Evolutionary conservation across 2,113 vertebrate species (phyloP), one percentile per base, ranked within the genome.

Genomic region (Aegotheles bennettii): DNA sequence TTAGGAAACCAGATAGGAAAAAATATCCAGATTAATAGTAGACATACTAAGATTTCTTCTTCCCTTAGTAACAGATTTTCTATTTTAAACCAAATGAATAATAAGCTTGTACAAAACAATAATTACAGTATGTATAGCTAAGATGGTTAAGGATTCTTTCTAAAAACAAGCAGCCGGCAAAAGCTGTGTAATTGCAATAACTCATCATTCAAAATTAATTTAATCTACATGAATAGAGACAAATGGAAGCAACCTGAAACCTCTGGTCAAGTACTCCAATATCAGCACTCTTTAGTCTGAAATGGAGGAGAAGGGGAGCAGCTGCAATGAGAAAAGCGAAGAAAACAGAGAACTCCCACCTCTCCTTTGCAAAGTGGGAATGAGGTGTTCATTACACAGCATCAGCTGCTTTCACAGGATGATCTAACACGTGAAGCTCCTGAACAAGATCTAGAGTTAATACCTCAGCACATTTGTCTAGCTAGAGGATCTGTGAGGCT

Each of bases 191-290:
- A 83, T 25, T 69, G 31, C 87, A 92, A 79, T 74, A 95, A 74
- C 24, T 71, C 51, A 45, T 56, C n/a, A 94, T 86, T 86, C 63
- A 95, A 88, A 93, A 94, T 86, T 93, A 67, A 90, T 77, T 90
- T 87, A 3, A 40, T 35, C 56, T 74, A 48, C 28, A 56, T 64
- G 42, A 71, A 17, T 5, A 77, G 33, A 64, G 45, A 53, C 36
- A 85, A 91, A 93, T 19, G n/a, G 78, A 94, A 77, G 91, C 28
- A 94, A 96, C 50, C 28, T 84, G 90, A 97, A 85, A 93, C 88
- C n/a, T 70, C 42, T 63, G 57, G 51, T 60, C 69, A 70, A 71
- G 50, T 80, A 80, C 54, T 93, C 42, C 47, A 70, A 28, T 50
- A 85, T 3, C 31, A 47, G 36, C 38, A 60, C 21, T 77, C 53